Evolutionary conservation across 1,140 invertebrate genomes (phyloP), one percentile per base, ranked within the genome.

Genomic region (Vollenhovia emeryi): DNA sequence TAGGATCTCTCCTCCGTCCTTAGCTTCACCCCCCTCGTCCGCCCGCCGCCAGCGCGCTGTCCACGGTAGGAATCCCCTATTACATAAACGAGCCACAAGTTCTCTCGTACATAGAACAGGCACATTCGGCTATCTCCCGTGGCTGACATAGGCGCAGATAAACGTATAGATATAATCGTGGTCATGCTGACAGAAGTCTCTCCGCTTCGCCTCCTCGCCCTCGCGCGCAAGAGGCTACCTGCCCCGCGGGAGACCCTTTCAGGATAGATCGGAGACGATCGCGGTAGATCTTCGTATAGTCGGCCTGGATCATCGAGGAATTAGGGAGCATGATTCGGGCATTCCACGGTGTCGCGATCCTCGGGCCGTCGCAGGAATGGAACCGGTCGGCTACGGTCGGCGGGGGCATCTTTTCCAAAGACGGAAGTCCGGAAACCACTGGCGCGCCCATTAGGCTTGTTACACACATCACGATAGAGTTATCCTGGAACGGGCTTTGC

Each of bases 291-390:
- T 57, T 45, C 27, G 36, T 69, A n/a, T 33, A 69, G 33, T 33
- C 52, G 68, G 68, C 62, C 43, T 75, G 68, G 60, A 87, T 91
- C 91, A 92, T 92, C 89, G 86, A 50, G 86, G 93, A 93, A 94
- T 94, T 94, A 93, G 91, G 89, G 86, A 93, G 93, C 91, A 94
- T 94, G 93, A 94, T 94, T 92, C 90, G 91, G 88, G 79, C 91
- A 93, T 94, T 94, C 92, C 91, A 75, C 2, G 43, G 52, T 30
- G 50, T 87, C 83, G 85, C 64, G 78, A 79, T 88, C 75, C 85
- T 57, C 66, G 13, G 7, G 24, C 21, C 21, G n/a, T 36, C 33
- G 18, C 48, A 71, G 78, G 36, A 69, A 69, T 69, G 24, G 15
- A 40, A 24, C 24, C 36, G 33, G 36, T 82, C 66, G n/a, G 59